A percentile compares a stretch with the other conserved stretches of the same genome.
phyloP scores from a whole-genome alignment of 1,140 invertebrate species.

The Drosophila sucinea region DNA sequence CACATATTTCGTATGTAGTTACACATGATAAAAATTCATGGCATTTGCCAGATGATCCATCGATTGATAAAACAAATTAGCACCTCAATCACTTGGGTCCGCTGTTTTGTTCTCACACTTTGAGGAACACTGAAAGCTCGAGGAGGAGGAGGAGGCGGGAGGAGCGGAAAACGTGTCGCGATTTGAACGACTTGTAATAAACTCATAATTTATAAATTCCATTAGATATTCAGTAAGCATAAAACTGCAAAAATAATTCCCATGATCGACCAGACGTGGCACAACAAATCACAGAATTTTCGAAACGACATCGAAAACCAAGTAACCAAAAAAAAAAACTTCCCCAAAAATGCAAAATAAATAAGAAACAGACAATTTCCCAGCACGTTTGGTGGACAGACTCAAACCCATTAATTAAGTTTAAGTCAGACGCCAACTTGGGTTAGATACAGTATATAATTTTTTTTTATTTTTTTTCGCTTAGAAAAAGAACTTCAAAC shows the following conservation, averaged over 20 bases:
- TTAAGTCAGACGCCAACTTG: slow-evolving; percentile 27
- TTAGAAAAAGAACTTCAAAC: slow-evolving; percentile 15
- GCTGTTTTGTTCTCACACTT: slow-evolving; percentile 1
- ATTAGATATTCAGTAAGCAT: slow-evolving; percentile 57
- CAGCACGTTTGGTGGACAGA: slow-evolving; percentile 49
- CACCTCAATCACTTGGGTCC: slow-evolving; percentile 22
- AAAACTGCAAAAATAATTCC: slow-evolving; percentile 61
- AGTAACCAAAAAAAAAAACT: not conserved
- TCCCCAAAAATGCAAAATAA: slow-evolving; percentile 13
- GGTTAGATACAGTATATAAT: slow-evolving; percentile 5
- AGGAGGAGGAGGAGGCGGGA: too few species aligned
- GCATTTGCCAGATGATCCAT: slow-evolving; percentile 27
- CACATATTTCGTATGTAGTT: not conserved
- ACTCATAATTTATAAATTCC: slow-evolving; percentile 59
- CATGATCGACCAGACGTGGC: slow-evolving; percentile 42
- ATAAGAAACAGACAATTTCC: slow-evolving; percentile 44
- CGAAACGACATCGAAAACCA: not conserved
- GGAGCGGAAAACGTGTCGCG: slow-evolving; percentile 5
- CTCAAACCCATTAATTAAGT: slow-evolving; percentile 59
- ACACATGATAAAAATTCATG: slow-evolving; percentile 26
- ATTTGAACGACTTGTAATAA: slow-evolving; percentile 55
- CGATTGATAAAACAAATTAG: slow-evolving; percentile 45
- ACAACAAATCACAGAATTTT: slow-evolving; percentile 38
- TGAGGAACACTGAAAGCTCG: not conserved
- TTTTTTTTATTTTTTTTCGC: not conserved